Evolutionary conservation across 2,113 vertebrate species (phyloP), one percentile per base, ranked within the genome.

Genomic region (Chunga burmeisteri): DNA sequence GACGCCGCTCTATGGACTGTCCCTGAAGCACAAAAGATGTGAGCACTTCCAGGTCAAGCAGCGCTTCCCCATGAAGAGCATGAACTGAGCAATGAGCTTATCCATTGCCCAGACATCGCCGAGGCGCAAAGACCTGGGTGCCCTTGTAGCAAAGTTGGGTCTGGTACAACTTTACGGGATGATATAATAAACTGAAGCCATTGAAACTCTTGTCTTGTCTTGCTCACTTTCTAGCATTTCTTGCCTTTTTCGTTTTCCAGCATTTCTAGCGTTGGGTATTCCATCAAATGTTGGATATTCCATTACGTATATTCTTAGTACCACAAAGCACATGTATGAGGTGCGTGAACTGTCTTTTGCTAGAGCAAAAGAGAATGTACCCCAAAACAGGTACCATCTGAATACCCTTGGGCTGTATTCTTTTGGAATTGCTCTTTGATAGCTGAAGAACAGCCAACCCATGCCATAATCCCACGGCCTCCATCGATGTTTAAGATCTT

Each of bases 1-100:
- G 98, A 99, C 99, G 0, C 98, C 99, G 0, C 63, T 98, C 20
- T 99, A 99, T 0, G 99, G 99, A 2, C 98, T 99, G 83, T 65
- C 95, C 44, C 96, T 99, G 98, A 99, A 99, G 90, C 97, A 98
- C 73, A 98, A 98, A 67, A 98, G 96, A 63, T 99, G 98, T 12
- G 90, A 98, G 25, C 80, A 97, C 49, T 97, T 99, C 80, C 98
- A 96, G 86, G 97, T 85, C 53, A 97, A 95, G 20, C 66, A 97
- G 34, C 97, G 99, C 61, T 80, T 94, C 21, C 92, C 92, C 36
- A 6, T 8, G 19, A 77, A 21, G 65, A 82, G 36, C 78, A 26
- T 12, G 12, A 52, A 16, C 71, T 93, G 81, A 96, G 47, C 7
- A 4, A 7, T 2, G 32, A 71, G 13, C n/a, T 70, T 27, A 9